These are phyloP conservation scores for Halocaridina rubra DNA, from an alignment of 2,888 invertebrate species.

Conservation along the genomic window DNA sequence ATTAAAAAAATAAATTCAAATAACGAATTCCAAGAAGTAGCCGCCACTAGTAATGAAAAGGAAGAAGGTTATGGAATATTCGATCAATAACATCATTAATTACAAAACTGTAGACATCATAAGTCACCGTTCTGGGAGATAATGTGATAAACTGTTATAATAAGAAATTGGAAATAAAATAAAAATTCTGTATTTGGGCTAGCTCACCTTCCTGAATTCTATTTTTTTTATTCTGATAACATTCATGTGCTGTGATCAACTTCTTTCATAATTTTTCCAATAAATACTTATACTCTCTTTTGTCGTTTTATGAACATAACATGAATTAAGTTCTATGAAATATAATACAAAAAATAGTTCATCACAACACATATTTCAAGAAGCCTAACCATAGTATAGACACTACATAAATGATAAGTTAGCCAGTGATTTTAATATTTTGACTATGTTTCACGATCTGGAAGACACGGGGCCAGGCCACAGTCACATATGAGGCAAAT, in stretches of 20 bases:
- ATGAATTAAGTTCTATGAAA: no score
- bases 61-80: no score
- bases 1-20: conserved; percentile 25
- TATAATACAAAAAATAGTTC: no score
- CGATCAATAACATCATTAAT: no score
- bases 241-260: conserved; percentile 3
- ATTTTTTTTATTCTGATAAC: not conserved
- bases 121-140: no score
- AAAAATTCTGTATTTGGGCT: no score
- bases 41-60: conserved; percentile 28
- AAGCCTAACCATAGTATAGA: conserved; percentile 51
- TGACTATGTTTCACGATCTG: conserved; percentile 35
- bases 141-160: no score
- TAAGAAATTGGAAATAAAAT: no score
- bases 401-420: conserved; percentile 42
- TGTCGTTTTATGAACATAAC: not conserved
- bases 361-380: conserved; percentile 36
- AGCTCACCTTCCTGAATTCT: conserved; percentile 34
- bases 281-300: conserved; percentile 23
- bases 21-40: conserved; percentile 35
- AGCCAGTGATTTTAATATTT: no score
- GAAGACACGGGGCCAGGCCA: conserved; percentile 44
- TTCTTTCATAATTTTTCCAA: conserved; percentile 8
- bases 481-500: conserved; percentile 51
- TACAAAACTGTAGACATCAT: no score